Evolutionary conservation across 2,888 invertebrate genomes (phyloP).

Genomic region (Nasonovia ribisnigri): DNA sequence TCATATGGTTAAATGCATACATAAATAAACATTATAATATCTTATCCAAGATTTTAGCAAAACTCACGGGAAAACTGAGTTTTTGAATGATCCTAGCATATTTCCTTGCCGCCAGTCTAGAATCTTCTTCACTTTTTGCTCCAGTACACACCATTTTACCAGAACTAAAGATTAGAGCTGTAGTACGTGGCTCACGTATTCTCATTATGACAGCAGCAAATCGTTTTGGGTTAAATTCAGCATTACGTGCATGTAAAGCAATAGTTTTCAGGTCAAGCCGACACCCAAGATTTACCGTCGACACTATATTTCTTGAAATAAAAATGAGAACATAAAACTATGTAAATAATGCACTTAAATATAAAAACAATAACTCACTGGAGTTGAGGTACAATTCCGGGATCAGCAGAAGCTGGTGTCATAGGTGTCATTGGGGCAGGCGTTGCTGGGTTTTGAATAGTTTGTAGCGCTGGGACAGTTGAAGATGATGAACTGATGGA

Average conservation of each 20-base stretch:
- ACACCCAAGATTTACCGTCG: constrained; percentile 96
- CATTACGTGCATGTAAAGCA: constrained; percentile 96
- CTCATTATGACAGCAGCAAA: constrained; percentile 99
- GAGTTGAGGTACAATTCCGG: constrained; percentile 92
- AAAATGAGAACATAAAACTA: constrained; percentile 9
- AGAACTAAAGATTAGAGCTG: constrained; percentile 85
- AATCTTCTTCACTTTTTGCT: constrained; percentile 86
- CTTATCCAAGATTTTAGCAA: neutral
- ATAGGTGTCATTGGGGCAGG: constrained; percentile 87
- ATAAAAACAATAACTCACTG: constrained; percentile 76
- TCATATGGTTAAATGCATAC: neutral
- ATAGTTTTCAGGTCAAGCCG: constrained; percentile 97
- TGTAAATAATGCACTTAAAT: constrained; percentile 57
- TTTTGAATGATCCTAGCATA: constrained; percentile 87
- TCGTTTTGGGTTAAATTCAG: constrained; percentile 98
- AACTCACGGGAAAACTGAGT: constrained; percentile 78
- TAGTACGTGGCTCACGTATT: constrained; percentile 87
- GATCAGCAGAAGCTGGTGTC: constrained; percentile 92
- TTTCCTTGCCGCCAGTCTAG: constrained; percentile 83
- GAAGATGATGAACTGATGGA: constrained; percentile 60
- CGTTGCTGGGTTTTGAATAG: constrained; percentile 76
- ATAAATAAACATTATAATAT: neutral
- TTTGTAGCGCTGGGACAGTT: constrained; percentile 44
- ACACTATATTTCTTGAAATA: constrained; percentile 89
- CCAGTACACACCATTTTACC: constrained; percentile 92